Base-by-base conservation (phyloP, 2,797 vertebrate genomes). In the Falco naumanni region DNA sequence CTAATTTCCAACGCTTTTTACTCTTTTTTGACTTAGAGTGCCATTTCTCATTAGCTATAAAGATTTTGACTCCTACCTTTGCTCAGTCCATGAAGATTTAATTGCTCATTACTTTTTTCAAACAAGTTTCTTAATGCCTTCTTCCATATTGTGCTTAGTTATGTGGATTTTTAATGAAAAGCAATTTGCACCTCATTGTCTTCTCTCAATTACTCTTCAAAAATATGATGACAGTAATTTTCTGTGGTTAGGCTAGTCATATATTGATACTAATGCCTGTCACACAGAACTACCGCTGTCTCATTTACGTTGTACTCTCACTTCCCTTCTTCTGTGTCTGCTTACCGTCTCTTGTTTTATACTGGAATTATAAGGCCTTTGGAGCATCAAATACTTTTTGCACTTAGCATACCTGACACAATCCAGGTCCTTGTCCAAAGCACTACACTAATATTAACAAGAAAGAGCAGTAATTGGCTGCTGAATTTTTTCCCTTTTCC, bases 131-230 rank as follows among this genome's bases (percentile, higher is more conserved):
- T 86, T 85, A 60, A 85, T 89, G 16, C 39, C 25, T 51, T 79
- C 53, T 89, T 89, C 57, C 53, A 34, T 87, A 85, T 80, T 83
- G 45, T 80, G 56, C 75, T 92, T 90, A 82, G 74, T 72, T 92
- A 21, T 45, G 63, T 76, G 70, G 37, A 59, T 87, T 87, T 92
- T 92, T 93, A 92, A 94, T 90, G 56, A 89, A 79, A 10, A 92
- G 16, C 25, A 82, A 45, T 95, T 84, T 90, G 56, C 84, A 82
- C 48, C 59, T 95, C 56, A 33, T 76, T 89, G 81, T 90, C 33
- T 87, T 83, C 48, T 89, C 87, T 91, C 82, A 86, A 39, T 91
- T 93, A 68, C 45, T 88, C 65, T 81, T 93, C 56, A 90, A 66
- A 84, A 89, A 69, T 87, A 66, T 21, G 51, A 72, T 76, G 84